Evolutionary conservation across 2,797 vertebrate genomes (phyloP).

Genomic region (Hyperoplus immaculatus): DNA sequence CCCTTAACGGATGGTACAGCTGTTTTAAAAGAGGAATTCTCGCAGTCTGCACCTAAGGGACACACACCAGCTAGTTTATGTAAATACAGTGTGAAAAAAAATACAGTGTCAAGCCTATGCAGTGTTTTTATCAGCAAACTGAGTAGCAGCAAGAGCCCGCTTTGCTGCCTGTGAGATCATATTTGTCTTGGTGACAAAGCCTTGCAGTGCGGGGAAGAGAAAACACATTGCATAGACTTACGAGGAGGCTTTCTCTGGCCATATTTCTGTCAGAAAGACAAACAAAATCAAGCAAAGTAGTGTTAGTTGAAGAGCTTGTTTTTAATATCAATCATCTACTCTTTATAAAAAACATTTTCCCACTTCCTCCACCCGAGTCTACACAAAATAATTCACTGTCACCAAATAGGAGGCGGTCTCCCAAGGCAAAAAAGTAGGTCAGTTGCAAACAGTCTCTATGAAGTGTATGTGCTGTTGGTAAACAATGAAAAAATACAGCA

Average conservation of each 20-base stretch:
- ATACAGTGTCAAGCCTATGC: constrained; percentile 3
- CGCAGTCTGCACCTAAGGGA: background rate
- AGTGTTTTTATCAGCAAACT: constrained; percentile 34
- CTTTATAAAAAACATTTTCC: constrained; percentile 55
- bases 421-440: constrained; percentile 22
- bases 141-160: background rate
- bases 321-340: constrained; percentile 60
- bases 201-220: background rate
- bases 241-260: background rate
- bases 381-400: constrained; percentile 55
- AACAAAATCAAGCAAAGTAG: constrained; percentile 20
- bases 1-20: background rate
- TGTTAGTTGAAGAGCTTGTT: constrained; percentile 42
- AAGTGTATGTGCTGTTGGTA: constrained; percentile 44
- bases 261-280: background rate
- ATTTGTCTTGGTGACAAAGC: constrained; percentile 38
- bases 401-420: constrained; percentile 35
- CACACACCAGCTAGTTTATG: background rate
- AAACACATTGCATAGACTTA: constrained; percentile 34
- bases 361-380: constrained; percentile 62
- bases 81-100: constrained; percentile 20
- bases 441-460: constrained; percentile 33
- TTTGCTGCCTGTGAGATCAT: constrained; percentile 5
- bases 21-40: constrained; percentile 26
- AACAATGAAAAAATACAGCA: constrained; percentile 44